Base-by-base conservation (phyloP, 1,140 invertebrate species). In the Maniola jurtina region DNA sequence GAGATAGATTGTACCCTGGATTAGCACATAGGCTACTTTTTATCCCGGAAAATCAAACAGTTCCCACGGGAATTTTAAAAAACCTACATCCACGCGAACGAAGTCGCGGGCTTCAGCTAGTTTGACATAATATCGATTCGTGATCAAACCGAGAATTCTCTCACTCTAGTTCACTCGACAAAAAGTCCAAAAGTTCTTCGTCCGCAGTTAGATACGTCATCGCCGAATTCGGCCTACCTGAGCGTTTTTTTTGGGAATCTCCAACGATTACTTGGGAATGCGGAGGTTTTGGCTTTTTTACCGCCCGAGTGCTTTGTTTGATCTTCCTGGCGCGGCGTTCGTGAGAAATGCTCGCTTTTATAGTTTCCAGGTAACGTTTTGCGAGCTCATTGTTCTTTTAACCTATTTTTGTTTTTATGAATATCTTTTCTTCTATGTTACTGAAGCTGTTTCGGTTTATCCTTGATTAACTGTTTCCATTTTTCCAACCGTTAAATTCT, bases 251-350 rank as follows among this genome's bases (percentile, higher is more conserved):
- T 72, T 62, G 77, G 77, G 77, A 77, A 76, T 76, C 73, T 70
- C 77, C 77, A 63, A 52, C 72, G 72, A 76, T 77, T 79, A 79
- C 66, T 54, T 40, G 15, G 72, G 74, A 67, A 74, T 74, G 76
- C 74, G 70, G 59, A 54, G 63, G 63, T 75, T 61, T 75, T 66
- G 52, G 34, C 50, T 64, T 64, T 66, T 63, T 59, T 56, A 36
- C 56, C 52, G 45, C 34, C 36, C 55, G 13, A 42, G 34, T 56
- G 33, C 45, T 59, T 72, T 72, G 70, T 72, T n/a, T 68, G 57
- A 42, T 59, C 45, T 55, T n/a, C 34, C 15, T 2, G 14, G 48
- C 0, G 9, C 25, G 13, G 45, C 6, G 13, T 10, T 69, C 72
- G 75, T 77, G 75, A 71, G 76, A 76, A 76, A 69, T 66, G 61